These are phyloP conservation scores for Leuciscus idus DNA, from an alignment of 2,113 vertebrate genomes.

Conservation along the genomic window DNA sequence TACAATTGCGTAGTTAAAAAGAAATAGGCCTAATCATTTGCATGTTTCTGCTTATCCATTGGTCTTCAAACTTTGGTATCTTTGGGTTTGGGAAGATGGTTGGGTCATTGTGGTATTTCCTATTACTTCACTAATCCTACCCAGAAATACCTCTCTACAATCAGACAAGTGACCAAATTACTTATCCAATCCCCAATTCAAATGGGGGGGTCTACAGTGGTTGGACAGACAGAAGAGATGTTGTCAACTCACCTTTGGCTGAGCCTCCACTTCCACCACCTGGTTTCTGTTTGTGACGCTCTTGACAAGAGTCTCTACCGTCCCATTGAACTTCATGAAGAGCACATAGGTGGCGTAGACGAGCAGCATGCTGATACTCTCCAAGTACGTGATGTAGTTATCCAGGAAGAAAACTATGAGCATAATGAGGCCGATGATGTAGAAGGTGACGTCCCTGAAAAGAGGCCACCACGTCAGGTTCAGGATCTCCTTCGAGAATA, in stretches of 20 bases:
- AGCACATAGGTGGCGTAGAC: slow-evolving; percentile 89
- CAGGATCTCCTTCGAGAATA: slow-evolving; percentile 96
- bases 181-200: background rate
- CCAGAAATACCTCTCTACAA: background rate
- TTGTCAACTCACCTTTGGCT: slow-evolving; percentile 86
- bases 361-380: slow-evolving; percentile 86
- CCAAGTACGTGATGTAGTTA: slow-evolving; percentile 92
- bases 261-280: slow-evolving; percentile 91
- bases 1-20: background rate
- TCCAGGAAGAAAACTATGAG: slow-evolving; percentile 98
- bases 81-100: background rate
- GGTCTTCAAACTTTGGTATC: background rate
- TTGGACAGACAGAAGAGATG: slow-evolving; percentile 48
- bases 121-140: background rate
- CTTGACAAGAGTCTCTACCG: slow-evolving; percentile 88
- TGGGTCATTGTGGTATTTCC: background rate
- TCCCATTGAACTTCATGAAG: slow-evolving; percentile 98
- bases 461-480: slow-evolving; percentile 98
- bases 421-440: slow-evolving; percentile 94
- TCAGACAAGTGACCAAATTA: background rate
- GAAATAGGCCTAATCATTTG: background rate
- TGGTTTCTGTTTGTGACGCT: slow-evolving; percentile 87
- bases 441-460: slow-evolving; percentile 96
- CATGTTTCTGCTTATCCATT: background rate
- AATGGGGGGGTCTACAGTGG: background rate